A percentile compares a stretch with the other conserved stretches of the same genome.
phyloP scores from a whole-genome alignment of 2,113 vertebrate species.

The Glaucidium brasilianum region DNA sequence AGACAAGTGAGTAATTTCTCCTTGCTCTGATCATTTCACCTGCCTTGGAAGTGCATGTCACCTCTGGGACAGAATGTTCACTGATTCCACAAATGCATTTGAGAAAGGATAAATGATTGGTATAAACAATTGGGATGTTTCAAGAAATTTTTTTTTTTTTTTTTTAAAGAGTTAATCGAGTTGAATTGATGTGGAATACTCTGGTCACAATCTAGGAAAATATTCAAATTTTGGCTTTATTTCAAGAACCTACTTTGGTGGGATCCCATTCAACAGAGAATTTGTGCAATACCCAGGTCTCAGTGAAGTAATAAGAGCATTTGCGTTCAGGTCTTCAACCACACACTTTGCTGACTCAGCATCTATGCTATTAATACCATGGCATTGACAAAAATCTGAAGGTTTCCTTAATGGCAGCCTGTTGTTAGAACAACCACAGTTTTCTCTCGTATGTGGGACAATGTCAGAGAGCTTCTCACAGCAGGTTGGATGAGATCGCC shows the following conservation, averaged over 20 bases:
- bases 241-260: not conserved
- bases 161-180: not conserved
- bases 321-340: not conserved
- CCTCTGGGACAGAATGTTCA: not conserved
- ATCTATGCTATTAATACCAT: not conserved
- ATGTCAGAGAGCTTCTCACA: not conserved
- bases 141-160: too few relatives aligned
- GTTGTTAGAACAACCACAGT: not conserved
- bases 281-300: not conserved
- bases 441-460: not conserved
- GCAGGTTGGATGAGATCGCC: not conserved
- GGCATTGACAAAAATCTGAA: not conserved
- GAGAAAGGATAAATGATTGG: not conserved
- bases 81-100: not conserved
- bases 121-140: not conserved
- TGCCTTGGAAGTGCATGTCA: not conserved
- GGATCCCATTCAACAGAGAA: not conserved
- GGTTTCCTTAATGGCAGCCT: not conserved
- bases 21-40: not conserved
- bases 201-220: not conserved
- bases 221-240: not conserved
- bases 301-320: not conserved
- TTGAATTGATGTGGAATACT: not conserved
- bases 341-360: not conserved
- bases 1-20: not conserved